These are phyloP conservation scores for Littorina saxatilis DNA, from an alignment of 1,140 invertebrate species.

Conservation along the genomic window DNA sequence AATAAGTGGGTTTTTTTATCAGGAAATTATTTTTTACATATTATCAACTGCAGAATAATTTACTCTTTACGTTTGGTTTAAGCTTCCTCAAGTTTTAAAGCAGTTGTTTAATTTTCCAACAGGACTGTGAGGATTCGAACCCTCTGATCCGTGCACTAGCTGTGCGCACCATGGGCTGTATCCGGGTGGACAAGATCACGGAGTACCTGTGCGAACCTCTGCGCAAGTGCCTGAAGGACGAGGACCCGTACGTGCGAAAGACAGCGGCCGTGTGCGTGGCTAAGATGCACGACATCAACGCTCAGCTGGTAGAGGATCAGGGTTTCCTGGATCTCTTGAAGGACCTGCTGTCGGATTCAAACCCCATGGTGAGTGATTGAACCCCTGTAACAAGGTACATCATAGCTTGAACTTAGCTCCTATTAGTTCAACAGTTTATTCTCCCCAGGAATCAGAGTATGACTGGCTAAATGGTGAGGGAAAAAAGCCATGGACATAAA, in stretches of 20 bases:
- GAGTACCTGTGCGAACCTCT: conserved; percentile 99
- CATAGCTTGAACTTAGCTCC: too few relatives aligned
- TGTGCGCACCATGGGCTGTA: conserved; percentile 99
- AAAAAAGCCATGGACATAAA: too few relatives aligned
- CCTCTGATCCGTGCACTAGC: conserved; percentile 98
- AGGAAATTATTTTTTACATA: too few relatives aligned
- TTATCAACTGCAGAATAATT: too few relatives aligned
- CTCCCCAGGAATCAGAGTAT: too few relatives aligned
- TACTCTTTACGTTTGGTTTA: too few relatives aligned
- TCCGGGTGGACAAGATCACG: conserved; percentile 99
- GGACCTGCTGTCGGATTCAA: conserved; percentile 98
- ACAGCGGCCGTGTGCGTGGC: conserved; percentile 99
- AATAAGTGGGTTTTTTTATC: too few relatives aligned
- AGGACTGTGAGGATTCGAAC: conserved; percentile 99
- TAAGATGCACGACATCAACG: conserved; percentile 99
- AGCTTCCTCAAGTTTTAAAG: too few relatives aligned
- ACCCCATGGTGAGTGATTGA: conserved; percentile 92
- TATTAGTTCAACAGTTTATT: too few relatives aligned
- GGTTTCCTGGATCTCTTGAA: conserved; percentile 98
- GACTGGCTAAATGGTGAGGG: too few relatives aligned
- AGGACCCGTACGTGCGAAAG: conserved; percentile 99
- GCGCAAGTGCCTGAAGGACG: conserved; percentile 96
- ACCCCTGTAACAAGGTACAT: too few relatives aligned
- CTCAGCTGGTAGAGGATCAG: conserved; percentile 97
- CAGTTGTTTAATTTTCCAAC: conserved; percentile 35